These are phyloP conservation scores for Ceraclea dissimilis DNA, from an alignment of 2,888 invertebrate genomes.

Conservation along the genomic window DNA sequence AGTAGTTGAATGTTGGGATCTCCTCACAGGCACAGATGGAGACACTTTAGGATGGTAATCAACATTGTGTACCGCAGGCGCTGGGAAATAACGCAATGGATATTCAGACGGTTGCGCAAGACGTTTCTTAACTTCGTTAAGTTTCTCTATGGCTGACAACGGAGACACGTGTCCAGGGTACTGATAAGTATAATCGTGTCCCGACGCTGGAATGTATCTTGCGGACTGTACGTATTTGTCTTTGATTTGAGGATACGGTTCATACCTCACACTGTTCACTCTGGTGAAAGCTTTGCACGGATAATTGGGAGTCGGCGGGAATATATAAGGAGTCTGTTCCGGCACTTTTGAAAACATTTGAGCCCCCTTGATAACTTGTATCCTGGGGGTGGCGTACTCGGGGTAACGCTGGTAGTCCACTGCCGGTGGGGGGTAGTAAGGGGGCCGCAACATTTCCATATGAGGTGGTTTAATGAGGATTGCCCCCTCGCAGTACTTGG, in stretches of 20 bases:
- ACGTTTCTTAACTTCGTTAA: conserved; percentile 6
- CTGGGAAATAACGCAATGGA: conserved; percentile 13
- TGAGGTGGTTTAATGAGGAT: conserved; percentile 7
- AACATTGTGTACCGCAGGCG: conserved; percentile 5
- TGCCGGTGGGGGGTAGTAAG: neutral
- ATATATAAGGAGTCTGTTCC: conserved; percentile 11
- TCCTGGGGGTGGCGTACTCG: conserved; percentile 10
- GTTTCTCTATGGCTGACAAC: conserved; percentile 4
- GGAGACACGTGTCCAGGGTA: conserved; percentile 12
- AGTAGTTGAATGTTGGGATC: conserved; percentile 9
- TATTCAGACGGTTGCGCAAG: neutral
- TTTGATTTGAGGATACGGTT: conserved; percentile 43
- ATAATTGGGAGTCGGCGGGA: conserved; percentile 8
- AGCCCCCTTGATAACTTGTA: conserved; percentile 13
- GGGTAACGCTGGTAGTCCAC: conserved; percentile 5
- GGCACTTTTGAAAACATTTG: conserved; percentile 15
- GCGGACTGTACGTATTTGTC: conserved; percentile 37
- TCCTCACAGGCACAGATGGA: conserved; percentile 1
- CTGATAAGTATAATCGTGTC: conserved; percentile 31
- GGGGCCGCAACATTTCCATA: neutral
- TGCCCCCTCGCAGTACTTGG: conserved; percentile 13
- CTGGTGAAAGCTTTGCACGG: conserved; percentile 8
- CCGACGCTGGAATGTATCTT: conserved; percentile 20
- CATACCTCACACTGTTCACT: conserved; percentile 31
- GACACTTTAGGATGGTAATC: conserved; percentile 11